Evolutionary conservation across 1,140 invertebrate species (phyloP).

Genomic region (Theocolax elegans): DNA sequence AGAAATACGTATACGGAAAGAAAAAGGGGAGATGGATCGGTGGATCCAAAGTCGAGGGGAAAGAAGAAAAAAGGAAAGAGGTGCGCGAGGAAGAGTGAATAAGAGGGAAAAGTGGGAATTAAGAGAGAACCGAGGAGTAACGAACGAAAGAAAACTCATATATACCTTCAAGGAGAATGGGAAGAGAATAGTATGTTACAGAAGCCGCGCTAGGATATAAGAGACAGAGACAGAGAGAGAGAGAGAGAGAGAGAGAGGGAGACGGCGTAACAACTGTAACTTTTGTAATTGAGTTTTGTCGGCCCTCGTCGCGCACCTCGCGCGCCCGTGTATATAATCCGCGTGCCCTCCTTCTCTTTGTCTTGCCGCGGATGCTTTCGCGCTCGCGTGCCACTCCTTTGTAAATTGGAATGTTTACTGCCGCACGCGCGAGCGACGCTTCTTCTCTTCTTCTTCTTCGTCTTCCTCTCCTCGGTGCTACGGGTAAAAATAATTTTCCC

Average conservation of each 20-base stretch:
- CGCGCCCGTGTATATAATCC: constrained; percentile 9
- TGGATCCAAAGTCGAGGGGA: too few species aligned
- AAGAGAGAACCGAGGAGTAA: neutral
- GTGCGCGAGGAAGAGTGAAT: too few species aligned
- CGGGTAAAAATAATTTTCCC: constrained; percentile 31
- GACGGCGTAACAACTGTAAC: constrained; percentile 50
- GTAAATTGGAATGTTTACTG: constrained; percentile 43
- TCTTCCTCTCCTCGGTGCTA: too few species aligned
- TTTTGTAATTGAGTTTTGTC: constrained; percentile 65
- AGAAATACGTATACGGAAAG: too few species aligned
- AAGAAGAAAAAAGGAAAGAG: too few species aligned
- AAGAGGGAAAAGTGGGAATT: neutral
- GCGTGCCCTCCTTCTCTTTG: constrained; percentile 3
- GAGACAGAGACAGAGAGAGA: constrained; percentile 38
- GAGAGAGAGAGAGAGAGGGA: constrained; percentile 17
- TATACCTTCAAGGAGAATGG: too few species aligned
- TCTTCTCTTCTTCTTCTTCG: too few species aligned
- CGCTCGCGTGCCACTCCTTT: neutral
- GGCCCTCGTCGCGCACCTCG: constrained; percentile 44
- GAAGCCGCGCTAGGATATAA: neutral
- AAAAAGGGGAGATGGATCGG: too few species aligned
- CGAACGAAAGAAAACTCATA: neutral
- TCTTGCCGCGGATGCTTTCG: constrained; percentile 20
- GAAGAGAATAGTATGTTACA: neutral
- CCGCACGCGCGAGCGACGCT: neutral